Evolutionary conservation across 2,888 invertebrate species (phyloP), one percentile per base, ranked within the genome.

Genomic region (Hymenopus coronatus): DNA sequence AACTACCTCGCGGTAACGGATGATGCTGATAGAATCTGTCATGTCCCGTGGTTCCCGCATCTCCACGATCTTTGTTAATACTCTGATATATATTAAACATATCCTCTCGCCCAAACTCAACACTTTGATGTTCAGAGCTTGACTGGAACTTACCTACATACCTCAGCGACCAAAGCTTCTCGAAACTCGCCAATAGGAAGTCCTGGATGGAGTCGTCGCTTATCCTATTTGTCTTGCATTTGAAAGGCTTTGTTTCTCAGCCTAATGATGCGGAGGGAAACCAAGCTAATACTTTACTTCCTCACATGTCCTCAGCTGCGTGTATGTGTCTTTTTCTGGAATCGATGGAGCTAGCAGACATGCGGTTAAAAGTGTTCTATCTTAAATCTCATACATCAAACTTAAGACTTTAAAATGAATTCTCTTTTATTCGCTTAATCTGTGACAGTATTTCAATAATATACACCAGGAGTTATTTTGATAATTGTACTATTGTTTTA

Each of bases 61-160:
- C 93, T 40, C 94, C 94, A 91, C 92, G 93, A 7, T 94, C 94
- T 33, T 94, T 95, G 28, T 95, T 95, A 91, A 96, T 95, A 90
- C 94, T 96, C 91, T 96, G 96, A 91, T 97, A 96, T 90, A 97
- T 93, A 91, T 97, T 97, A 92, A 97, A 97, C 97, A 97, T 97
- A 88, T 88, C 87, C 87, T 4, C 81, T 84, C 28, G 85, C 84
- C 27, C 83, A 30, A 28, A 83, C 28, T 15, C 25, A 30, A 14
- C 84, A 84, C 84, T 28, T 25, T 12, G 33, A 25, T 28, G 25
- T 33, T 15, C 33, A 7, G 25, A 15, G 20, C 85, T 54, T 46
- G 25, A 85, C 46, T 27, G 81, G 81, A 83, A 15, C 83, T 27
- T 7, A 15, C 28, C n/a, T 28, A 20, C n/a, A 25, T 28, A 4